Percentiles rank a stretch among this genome's conserved stretches.
These are phyloP conservation scores for Noctilio leporinus DNA, from an alignment of 2,113 vertebrate species.

Conservation along the genomic window DNA sequence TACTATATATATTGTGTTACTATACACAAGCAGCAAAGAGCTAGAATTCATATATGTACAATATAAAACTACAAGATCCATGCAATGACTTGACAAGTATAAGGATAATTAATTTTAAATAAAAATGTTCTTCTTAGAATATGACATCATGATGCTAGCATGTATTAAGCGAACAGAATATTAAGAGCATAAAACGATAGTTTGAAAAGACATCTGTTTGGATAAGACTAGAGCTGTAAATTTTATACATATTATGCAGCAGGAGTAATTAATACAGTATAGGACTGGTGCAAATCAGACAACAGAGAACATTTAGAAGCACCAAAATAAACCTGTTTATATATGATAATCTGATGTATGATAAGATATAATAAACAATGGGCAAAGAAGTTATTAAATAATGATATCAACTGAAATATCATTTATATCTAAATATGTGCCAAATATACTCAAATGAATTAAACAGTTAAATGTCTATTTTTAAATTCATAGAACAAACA, in stretches of 20 bases:
- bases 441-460: neutral
- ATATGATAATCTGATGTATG: neutral
- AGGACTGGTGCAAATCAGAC: neutral
- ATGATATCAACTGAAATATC: neutral
- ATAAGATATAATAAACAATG: neutral
- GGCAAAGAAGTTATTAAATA: neutral
- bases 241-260: neutral
- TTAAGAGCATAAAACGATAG: neutral
- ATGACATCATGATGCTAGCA: neutral
- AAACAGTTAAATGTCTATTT: neutral
- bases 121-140: neutral
- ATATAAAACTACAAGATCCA: neutral
- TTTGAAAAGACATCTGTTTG: neutral
- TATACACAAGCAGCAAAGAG: neutral
- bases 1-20: neutral
- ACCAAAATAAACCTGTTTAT: neutral
- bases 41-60: neutral
- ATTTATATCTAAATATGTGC: neutral
- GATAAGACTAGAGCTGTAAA: neutral
- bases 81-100: neutral
- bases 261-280: neutral
- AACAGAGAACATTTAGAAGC: neutral
- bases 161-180: slow-evolving; percentile 21
- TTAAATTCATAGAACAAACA: neutral
- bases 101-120: neutral